phyloP scores from a whole-genome alignment of 2,797 vertebrate genomes.

The Manis pentadactyla region DNA sequence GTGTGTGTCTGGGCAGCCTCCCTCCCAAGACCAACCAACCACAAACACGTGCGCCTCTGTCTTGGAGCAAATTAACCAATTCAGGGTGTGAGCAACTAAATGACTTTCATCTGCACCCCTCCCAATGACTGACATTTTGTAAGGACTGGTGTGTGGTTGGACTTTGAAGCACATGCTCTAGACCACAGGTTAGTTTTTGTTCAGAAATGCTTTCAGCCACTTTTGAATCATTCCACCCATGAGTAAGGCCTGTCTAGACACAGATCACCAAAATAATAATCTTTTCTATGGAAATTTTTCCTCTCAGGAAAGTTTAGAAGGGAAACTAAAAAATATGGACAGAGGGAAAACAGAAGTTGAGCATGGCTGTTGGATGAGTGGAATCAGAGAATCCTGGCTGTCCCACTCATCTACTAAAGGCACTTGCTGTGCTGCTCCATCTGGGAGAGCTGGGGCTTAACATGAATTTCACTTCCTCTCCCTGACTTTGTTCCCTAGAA shows the following conservation, averaged over 20 bases:
- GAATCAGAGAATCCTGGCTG: background rate
- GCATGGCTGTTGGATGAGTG: background rate
- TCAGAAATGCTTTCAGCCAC: background rate
- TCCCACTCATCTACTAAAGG: background rate
- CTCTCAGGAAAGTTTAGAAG: background rate
- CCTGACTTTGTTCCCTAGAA: constrained; percentile 17
- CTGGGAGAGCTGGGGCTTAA: background rate
- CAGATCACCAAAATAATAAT: background rate
- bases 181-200: background rate
- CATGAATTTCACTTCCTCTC: constrained; percentile 25
- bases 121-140: background rate
- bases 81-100: background rate
- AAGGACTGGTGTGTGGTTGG: background rate
- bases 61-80: background rate
- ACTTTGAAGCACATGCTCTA: background rate
- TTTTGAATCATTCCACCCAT: background rate
- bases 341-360: background rate
- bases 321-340: background rate
- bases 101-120: background rate
- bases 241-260: background rate
- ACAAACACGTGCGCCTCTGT: background rate
- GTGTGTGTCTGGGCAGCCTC: background rate
- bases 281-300: background rate
- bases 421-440: background rate
- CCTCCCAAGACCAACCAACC: background rate